Evolutionary conservation across 2,888 invertebrate species (phyloP), one percentile per base, ranked within the genome.

Genomic region (Troides oblongomaculatus): DNA sequence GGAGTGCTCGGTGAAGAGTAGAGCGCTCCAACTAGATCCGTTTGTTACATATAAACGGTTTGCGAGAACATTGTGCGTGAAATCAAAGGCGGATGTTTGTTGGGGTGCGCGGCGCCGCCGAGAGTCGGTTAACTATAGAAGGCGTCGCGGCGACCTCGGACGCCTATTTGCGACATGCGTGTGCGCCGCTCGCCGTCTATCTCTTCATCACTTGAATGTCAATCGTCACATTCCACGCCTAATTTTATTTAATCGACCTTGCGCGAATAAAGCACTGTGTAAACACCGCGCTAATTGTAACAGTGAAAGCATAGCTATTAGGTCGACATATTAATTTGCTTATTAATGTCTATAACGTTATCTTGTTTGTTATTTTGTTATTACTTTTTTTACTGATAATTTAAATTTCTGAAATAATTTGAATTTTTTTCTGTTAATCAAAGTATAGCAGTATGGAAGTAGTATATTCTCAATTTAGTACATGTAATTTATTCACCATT

Each of bases 201-300:
- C 77, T 79, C 82, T 87, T 88, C 88, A 90, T 88, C 86, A 86
- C 84, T 79, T 77, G 82, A 85, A 85, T 86, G 85, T 85, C 87
- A 85, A 84, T 86, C 84, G 82, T 78, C 81, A 82, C 84, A 86
- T 87, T 84, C 82, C 81, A 73, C 72, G 73, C 72, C 78, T 81
- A 81, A 81, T 81, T 76, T 80, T 66, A 70, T 72, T 68, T 68
- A 57, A 58, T 64, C 64, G 61, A 67, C 66, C 64, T 67, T 70
- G 70, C 39, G 12, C 17, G 14, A 64, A 64, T 36, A 36, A 56
- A 63, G 43, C 21, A 50, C 14, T 17, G 18, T 50, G 18, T 57
- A 21, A 21, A 57, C n/a, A 18, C 21, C n/a, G 21, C 23, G 57
- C 21, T 8, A 18, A 6, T 18, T 57, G 57, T 21, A 18, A 57